Evolutionary conservation across 92 coral and sea anemone species (phyloP).

Genomic region (Ricordea florida): DNA sequence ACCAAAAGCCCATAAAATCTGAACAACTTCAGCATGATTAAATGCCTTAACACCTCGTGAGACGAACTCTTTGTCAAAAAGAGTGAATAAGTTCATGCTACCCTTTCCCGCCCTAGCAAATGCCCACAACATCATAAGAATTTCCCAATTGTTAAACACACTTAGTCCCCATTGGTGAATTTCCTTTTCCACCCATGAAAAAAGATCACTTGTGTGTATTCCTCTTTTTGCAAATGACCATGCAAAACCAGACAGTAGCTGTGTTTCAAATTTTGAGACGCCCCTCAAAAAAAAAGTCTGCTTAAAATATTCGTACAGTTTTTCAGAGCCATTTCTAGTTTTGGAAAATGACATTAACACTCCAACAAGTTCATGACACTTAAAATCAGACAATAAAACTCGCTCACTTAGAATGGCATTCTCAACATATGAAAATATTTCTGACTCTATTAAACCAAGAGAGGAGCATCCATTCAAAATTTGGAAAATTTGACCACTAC

Average conservation of each 20-base stretch:
- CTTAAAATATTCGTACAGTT: background rate
- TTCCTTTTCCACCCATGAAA: conserved; percentile 1
- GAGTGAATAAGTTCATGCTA: background rate
- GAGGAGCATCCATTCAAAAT: conserved; percentile 8
- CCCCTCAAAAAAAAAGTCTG: background rate
- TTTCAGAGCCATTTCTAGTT: background rate
- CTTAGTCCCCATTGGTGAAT: background rate
- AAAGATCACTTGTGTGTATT: background rate
- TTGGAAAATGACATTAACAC: background rate
- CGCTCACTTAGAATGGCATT: background rate
- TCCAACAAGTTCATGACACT: background rate
- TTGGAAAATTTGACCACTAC: background rate
- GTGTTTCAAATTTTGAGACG: background rate
- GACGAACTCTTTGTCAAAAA: background rate
- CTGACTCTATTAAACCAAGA: background rate
- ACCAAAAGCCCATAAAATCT: background rate
- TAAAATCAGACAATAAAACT: background rate
- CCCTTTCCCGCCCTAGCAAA: background rate
- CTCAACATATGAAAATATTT: background rate
- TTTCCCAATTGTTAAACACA: background rate
- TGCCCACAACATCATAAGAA: background rate
- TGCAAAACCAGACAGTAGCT: background rate
- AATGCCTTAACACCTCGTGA: background rate
- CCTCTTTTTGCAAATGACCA: background rate
- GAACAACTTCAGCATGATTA: background rate